phyloP scores from a whole-genome alignment of 2,797 vertebrate species.

The Sebastes aleutianus region DNA sequence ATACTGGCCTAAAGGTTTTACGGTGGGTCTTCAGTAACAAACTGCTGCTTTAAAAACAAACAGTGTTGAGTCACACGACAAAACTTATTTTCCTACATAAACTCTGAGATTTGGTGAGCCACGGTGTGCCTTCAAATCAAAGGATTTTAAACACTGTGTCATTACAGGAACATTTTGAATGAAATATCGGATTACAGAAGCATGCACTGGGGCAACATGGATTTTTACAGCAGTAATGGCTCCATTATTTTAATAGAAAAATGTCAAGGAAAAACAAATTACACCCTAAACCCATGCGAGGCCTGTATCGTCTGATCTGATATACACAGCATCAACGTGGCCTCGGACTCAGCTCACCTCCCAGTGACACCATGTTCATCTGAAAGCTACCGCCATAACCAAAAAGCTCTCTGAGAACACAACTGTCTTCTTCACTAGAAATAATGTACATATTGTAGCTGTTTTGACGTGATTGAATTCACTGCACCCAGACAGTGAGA shows the following conservation, averaged over 20 bases:
- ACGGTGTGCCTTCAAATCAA: conserved; percentile 30
- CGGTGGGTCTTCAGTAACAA: conserved; percentile 17
- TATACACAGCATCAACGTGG: conserved; percentile 37
- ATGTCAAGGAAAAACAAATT: conserved; percentile 57
- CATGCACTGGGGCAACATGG: conserved; percentile 15
- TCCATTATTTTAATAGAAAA: conserved; percentile 72
- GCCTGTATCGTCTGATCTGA: conserved; percentile 54
- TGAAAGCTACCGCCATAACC: conserved; percentile 44
- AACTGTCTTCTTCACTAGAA: conserved; percentile 44
- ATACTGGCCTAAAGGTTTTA: conserved; percentile 47
- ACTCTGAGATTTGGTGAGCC: conserved; percentile 1
- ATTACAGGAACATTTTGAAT: conserved; percentile 46
- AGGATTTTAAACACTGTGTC: conserved; percentile 38
- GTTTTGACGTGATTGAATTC: conserved; percentile 73
- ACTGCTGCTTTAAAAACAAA: conserved; percentile 54
- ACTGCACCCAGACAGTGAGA: conserved; percentile 56
- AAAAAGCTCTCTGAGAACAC: conserved; percentile 37
- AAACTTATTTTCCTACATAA: conserved; percentile 27
- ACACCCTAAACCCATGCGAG: conserved; percentile 40
- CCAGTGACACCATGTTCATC: conserved; percentile 60
- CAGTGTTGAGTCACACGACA: conserved; percentile 33
- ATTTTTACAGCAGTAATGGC: conserved; percentile 46
- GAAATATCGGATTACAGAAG: conserved; percentile 50
- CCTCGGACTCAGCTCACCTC: conserved; percentile 60
- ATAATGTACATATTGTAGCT: conserved; percentile 51